phyloP scores from a whole-genome alignment of 2,888 invertebrate species.

The Chrysina gloriosa region DNA sequence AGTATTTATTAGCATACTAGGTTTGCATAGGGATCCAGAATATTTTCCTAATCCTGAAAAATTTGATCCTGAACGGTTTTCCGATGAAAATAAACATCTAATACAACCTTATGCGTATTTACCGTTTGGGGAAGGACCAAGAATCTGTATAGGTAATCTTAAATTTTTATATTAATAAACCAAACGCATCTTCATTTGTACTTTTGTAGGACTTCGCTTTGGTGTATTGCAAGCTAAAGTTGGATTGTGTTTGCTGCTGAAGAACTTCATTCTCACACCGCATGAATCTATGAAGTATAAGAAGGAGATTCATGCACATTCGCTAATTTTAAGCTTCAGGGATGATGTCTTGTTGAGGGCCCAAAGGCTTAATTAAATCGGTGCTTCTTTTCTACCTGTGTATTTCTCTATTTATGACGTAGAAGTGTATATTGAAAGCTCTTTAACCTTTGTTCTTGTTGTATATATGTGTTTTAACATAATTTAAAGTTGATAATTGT shows the following conservation, averaged over 20 bases:
- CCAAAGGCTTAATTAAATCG: neutral
- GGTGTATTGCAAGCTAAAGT: slow-evolving; percentile 31
- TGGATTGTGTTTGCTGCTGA: slow-evolving; percentile 18
- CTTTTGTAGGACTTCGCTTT: slow-evolving; percentile 31
- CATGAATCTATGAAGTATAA: slow-evolving; percentile 11
- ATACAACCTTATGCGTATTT: slow-evolving; percentile 17
- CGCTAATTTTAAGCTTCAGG: neutral
- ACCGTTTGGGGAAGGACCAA: slow-evolving; percentile 35
- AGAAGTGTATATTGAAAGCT: too few species aligned
- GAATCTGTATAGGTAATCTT: slow-evolving; percentile 29
- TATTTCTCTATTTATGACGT: too few species aligned
- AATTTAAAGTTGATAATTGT: too few species aligned
- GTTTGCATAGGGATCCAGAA: slow-evolving; percentile 43
- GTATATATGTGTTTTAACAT: too few species aligned
- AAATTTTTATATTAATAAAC: neutral
- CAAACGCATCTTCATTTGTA: too few species aligned
- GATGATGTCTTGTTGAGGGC: slow-evolving; percentile 3
- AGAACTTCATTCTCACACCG: slow-evolving; percentile 19
- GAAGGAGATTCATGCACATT: neutral
- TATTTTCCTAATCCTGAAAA: slow-evolving; percentile 16
- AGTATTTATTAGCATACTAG: slow-evolving; percentile 49
- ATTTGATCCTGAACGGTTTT: slow-evolving; percentile 29
- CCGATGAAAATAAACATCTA: slow-evolving; percentile 12
- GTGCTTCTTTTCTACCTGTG: neutral
- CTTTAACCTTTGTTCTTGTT: too few species aligned